Evolutionary conservation across 2,797 vertebrate genomes (phyloP).

Genomic region (Decapterus maruadsi): DNA sequence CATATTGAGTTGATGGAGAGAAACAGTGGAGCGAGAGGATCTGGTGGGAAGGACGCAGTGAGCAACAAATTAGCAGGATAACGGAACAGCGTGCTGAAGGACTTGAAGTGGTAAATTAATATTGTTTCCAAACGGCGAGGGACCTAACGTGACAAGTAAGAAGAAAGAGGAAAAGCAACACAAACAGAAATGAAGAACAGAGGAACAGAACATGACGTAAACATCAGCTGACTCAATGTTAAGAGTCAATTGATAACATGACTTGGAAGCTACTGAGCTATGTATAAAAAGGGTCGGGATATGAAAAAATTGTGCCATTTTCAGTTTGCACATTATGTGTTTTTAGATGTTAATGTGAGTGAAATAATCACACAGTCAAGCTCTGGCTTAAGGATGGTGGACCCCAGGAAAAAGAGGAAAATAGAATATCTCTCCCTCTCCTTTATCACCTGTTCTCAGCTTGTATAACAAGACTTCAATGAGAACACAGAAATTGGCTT

Average conservation of each 20-base stretch:
- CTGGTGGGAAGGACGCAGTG: neutral
- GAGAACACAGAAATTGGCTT: conserved; percentile 16
- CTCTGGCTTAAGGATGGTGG: neutral
- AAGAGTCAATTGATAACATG: neutral
- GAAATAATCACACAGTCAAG: neutral
- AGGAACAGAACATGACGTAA: neutral
- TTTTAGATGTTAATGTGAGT: neutral
- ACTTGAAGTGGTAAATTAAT: conserved; percentile 62
- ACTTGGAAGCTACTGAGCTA: no score
- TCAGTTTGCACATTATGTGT: no score
- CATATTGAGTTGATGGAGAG: conserved; percentile 13
- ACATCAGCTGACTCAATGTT: conserved; percentile 5
- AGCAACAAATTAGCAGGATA: conserved; percentile 53
- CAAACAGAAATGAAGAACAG: conserved; percentile 19
- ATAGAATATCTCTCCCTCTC: neutral
- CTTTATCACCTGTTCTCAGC: neutral
- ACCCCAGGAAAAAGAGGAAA: conserved; percentile 1
- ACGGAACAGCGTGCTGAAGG: conserved; percentile 42
- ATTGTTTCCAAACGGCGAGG: conserved; percentile 55
- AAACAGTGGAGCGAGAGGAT: conserved; percentile 3
- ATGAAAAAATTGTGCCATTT: no score
- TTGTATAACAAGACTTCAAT: conserved; percentile 9
- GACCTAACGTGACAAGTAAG: conserved; percentile 30
- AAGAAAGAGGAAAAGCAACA: neutral
- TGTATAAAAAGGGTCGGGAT: no score